phyloP scores from a whole-genome alignment of 2,888 invertebrate species.

The Drosophila nr. perissopoda region DNA sequence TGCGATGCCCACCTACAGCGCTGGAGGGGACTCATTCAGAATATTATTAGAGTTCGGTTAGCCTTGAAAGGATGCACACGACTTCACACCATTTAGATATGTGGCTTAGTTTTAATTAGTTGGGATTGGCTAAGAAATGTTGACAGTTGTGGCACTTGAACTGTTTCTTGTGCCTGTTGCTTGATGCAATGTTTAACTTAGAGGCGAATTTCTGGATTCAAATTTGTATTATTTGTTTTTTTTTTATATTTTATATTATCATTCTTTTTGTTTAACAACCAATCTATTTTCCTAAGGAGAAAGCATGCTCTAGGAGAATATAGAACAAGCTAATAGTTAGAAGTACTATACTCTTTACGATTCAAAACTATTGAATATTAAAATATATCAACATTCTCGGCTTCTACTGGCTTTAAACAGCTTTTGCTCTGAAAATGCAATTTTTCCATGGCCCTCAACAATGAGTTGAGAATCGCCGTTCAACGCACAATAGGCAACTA shows the following conservation, averaged over 20 bases:
- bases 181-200: background rate
- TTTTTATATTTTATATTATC: background rate
- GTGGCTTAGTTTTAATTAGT: background rate
- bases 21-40: conserved; percentile 51
- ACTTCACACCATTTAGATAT: conserved; percentile 11
- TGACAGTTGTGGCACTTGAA: background rate
- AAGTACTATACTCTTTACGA: background rate
- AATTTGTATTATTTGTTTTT: background rate
- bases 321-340: background rate
- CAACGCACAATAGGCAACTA: conserved; percentile 34
- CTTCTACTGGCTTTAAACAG: background rate
- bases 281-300: background rate
- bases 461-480: conserved; percentile 2
- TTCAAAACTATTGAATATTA: background rate
- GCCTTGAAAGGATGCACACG: background rate
- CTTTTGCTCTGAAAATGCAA: conserved; percentile 7
- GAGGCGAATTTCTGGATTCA: background rate
- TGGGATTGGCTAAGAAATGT: background rate
- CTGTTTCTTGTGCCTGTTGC: background rate
- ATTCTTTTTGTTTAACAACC: background rate
- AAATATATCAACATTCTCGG: background rate
- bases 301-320: background rate
- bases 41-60: background rate
- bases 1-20: conserved; percentile 50
- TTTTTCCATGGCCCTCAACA: conserved; percentile 40